These are phyloP conservation scores for Hecatera dysodea DNA, from an alignment of 2,888 invertebrate genomes.

Conservation along the genomic window DNA sequence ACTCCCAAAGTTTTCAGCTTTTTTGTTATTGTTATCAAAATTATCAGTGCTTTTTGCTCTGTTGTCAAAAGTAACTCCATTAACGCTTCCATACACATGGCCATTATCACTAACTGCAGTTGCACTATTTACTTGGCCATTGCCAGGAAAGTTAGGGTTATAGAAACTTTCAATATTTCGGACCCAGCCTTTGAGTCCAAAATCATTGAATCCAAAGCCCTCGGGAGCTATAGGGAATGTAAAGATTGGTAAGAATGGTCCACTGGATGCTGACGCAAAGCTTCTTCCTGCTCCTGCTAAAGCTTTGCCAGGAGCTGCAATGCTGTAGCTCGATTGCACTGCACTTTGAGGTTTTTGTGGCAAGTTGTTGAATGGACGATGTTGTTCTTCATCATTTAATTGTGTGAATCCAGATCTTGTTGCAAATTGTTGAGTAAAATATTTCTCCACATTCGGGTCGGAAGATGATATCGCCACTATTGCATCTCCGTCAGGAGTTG, in stretches of 20 bases:
- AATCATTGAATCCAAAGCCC: constrained; percentile 64
- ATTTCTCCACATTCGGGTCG: constrained; percentile 76
- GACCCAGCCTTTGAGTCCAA: constrained; percentile 73
- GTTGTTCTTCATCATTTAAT: constrained; percentile 48
- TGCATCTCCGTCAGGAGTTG: constrained; percentile 77
- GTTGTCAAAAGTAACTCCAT: constrained; percentile 74
- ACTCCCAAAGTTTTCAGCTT: constrained; percentile 26
- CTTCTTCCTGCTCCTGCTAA: constrained; percentile 74
- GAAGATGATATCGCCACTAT: constrained; percentile 80
- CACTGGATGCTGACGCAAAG: constrained; percentile 71
- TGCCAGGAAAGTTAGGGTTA: constrained; percentile 70
- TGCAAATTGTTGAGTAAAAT: constrained; percentile 65
- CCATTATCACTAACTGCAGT: constrained; percentile 80
- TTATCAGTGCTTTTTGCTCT: constrained; percentile 58
- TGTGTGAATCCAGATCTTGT: constrained; percentile 61
- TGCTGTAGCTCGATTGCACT: constrained; percentile 70
- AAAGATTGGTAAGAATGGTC: constrained; percentile 73
- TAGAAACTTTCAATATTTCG: constrained; percentile 75
- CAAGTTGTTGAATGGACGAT: constrained; percentile 44
- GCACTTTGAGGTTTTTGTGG: constrained; percentile 46
- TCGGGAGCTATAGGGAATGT: constrained; percentile 72
- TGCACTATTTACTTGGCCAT: constrained; percentile 68
- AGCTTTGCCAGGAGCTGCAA: constrained; percentile 73
- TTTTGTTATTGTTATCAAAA: constrained; percentile 32
- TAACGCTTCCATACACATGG: constrained; percentile 77